Evolutionary conservation across 1,140 invertebrate species (phyloP), one percentile per base, ranked within the genome.

Genomic region (Tetraneura akinire): DNA sequence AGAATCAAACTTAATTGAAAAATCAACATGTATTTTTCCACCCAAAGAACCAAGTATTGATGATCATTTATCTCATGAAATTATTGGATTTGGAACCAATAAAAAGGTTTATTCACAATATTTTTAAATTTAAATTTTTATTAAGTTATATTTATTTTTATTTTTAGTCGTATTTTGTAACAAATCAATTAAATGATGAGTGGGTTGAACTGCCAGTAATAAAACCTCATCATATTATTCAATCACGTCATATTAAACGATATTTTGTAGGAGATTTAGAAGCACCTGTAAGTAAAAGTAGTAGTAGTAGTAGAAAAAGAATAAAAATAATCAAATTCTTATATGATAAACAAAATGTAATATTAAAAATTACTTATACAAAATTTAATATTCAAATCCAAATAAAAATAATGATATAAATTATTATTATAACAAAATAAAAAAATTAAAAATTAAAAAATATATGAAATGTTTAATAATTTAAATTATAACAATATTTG

Each of bases 181-280:
- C 91, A 81, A 92, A 91, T 82, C 86, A 87, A 11, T 87, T 90
- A 1, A 90, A 89, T 11, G 90, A 91, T 53, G 86, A 88, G 10
- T 94, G 92, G 92, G 85, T 91, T 49, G 89, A 91, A 84, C 84
- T 94, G 57, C 92, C 92, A 0, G 87, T 89, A 74, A 89, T 91
- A 1, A 92, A 89, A 1, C 91, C 92, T 1, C 87, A 86, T 90
- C 93, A 81, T 45, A 37, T 78, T 18, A 85, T 88, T 37, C 87
- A 89, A 14, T 89, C 91, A 1, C 86, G 92, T 45, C 87, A 90
- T 81, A 91, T 90, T 42, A 88, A 89, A 62, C 89, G 89, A 73
- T 88, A 87, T 73, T 91, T 93, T 82, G 92, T 91, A 3, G 92
- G 92, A 29, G 88, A 92, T 83, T 86, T 93, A 74, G 88, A 92